Percentiles rank a stretch among this genome's conserved stretches.
Evolutionary conservation across 2,888 invertebrate genomes (phyloP).

Genomic region (Rosalia funebris): DNA sequence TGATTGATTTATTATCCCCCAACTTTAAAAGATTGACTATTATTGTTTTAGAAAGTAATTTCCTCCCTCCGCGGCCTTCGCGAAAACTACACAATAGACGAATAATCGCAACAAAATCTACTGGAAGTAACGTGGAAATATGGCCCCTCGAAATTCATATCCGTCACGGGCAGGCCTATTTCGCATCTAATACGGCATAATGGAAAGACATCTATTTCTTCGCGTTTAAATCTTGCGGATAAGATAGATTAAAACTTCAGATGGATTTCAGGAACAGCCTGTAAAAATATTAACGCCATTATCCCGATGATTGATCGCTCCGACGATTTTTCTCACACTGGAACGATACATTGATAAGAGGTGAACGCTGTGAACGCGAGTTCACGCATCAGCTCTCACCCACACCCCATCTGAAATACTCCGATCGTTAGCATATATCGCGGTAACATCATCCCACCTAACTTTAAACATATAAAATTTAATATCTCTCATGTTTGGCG

Average conservation of each 20-base stretch:
- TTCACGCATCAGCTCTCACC: neutral
- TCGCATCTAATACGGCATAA: neutral
- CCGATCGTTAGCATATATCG: neutral
- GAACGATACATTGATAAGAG: slow-evolving; percentile 11
- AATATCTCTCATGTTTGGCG: too few relatives aligned
- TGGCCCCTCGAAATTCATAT: neutral
- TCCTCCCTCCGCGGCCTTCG: neutral
- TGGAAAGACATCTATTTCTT: neutral
- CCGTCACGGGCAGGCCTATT: neutral
- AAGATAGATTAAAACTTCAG: slow-evolving; percentile 6
- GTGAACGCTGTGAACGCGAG: slow-evolving; percentile 1
- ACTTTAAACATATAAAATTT: too few relatives aligned
- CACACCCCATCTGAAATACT: neutral
- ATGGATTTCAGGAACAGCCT: neutral
- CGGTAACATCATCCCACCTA: slow-evolving; percentile 3
- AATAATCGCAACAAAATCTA: neutral
- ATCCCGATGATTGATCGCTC: slow-evolving; percentile 7
- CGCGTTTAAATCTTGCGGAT: neutral
- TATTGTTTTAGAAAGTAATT: neutral
- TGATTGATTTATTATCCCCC: too few relatives aligned
- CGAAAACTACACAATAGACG: neutral
- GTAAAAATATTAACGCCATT: slow-evolving; percentile 15
- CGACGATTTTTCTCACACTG: slow-evolving; percentile 8
- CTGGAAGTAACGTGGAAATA: neutral
- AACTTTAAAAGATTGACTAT: too few relatives aligned